phyloP scores from a whole-genome alignment of 1,140 invertebrate species.

The Cotesia glomerata region DNA sequence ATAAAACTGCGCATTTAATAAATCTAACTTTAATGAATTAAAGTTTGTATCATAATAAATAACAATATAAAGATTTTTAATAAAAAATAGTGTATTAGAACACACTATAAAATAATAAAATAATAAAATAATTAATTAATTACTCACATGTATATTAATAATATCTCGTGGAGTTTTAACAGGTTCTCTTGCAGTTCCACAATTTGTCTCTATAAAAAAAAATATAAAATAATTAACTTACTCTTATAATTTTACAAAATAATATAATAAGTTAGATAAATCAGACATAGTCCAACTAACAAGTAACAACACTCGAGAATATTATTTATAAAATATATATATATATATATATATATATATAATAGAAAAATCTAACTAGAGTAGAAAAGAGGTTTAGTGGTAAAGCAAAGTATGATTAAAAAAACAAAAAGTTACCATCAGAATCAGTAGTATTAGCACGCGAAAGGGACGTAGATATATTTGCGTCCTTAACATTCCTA shows the following conservation, averaged over 20 bases:
- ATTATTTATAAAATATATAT: background rate
- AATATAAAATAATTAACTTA: background rate
- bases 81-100: background rate
- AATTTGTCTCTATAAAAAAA: background rate
- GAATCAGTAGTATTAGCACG: conserved; percentile 32
- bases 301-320: too few species aligned
- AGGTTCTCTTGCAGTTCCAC: conserved; percentile 24
- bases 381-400: too few species aligned
- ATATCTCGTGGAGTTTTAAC: conserved; percentile 37
- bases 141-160: conserved; percentile 42
- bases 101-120: background rate
- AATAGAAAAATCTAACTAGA: too few species aligned
- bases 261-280: too few species aligned
- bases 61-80: too few species aligned
- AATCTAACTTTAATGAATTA: too few species aligned
- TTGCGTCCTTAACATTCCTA: conserved; percentile 39
- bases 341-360: too few species aligned
- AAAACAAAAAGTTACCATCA: conserved; percentile 35
- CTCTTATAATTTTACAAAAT: too few species aligned
- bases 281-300: too few species aligned
- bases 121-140: background rate
- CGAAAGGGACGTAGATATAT: conserved; percentile 35
- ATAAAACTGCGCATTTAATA: too few species aligned
- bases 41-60: too few species aligned
- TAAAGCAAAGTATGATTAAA: background rate